These are phyloP conservation scores for Platichthys stellatus DNA, from an alignment of 2,113 vertebrate genomes.

Conservation along the genomic window DNA sequence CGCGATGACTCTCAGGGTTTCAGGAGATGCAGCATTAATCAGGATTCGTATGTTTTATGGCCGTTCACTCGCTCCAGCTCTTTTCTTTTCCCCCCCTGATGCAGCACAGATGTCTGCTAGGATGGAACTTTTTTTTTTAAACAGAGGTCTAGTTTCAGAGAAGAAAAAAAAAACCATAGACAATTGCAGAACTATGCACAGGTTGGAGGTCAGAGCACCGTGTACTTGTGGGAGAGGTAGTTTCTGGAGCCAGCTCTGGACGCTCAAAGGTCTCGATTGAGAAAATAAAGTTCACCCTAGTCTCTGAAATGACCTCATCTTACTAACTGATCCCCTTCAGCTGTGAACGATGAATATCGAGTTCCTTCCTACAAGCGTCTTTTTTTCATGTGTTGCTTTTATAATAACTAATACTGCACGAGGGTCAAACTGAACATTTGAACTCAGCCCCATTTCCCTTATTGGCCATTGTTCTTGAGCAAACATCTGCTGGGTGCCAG, in stretches of 20 bases:
- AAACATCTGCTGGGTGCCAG: conserved; percentile 70
- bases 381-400: neutral
- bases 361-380: neutral
- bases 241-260: neutral
- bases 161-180: neutral
- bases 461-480: conserved; percentile 23
- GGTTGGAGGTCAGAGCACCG: neutral
- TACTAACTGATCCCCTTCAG: neutral
- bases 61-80: conserved; percentile 32
- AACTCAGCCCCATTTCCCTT: conserved; percentile 2
- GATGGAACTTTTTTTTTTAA: conserved; percentile 32
- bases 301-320: neutral
- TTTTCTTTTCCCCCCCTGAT: conserved; percentile 50
- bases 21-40: conserved; percentile 51
- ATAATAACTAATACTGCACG: neutral
- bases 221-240: neutral
- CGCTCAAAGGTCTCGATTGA: neutral
- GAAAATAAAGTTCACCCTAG: neutral
- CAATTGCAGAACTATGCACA: neutral
- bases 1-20: conserved; percentile 21
- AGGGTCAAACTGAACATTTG: conserved; percentile 17
- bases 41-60: conserved; percentile 56
- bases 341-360: neutral
- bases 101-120: conserved; percentile 59
- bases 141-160: conserved; percentile 8